phyloP scores from a whole-genome alignment of 2,797 vertebrate genomes.

The Melanotaenia trifasciata region DNA sequence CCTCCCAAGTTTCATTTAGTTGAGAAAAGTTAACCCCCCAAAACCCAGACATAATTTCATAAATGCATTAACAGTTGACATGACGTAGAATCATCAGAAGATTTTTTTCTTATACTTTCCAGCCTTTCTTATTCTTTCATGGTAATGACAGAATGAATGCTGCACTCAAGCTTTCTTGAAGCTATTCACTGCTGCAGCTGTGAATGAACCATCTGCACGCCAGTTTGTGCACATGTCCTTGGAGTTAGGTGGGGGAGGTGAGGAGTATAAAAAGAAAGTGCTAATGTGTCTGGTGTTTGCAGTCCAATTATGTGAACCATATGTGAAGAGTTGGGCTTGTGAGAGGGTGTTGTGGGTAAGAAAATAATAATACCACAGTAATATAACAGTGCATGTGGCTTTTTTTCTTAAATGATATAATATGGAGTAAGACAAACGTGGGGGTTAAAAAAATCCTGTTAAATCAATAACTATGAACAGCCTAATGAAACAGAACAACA shows the following conservation, averaged over 20 bases:
- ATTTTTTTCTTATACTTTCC: constrained; percentile 23
- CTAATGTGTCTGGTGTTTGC: constrained; percentile 48
- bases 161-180: constrained; percentile 73
- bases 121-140: constrained; percentile 32
- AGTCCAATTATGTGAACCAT: constrained; percentile 49
- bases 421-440: not conserved
- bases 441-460: not conserved
- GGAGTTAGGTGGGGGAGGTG: constrained; percentile 27
- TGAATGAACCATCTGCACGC: constrained; percentile 71
- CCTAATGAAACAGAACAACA: not conserved
- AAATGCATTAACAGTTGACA: constrained; percentile 14
- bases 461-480: not conserved
- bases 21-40: constrained; percentile 24
- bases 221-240: constrained; percentile 45
- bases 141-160: constrained; percentile 75
- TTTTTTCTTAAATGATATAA: constrained; percentile 6
- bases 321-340: constrained; percentile 30
- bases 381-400: not conserved
- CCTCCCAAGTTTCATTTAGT: constrained; percentile 9
- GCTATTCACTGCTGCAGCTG: constrained; percentile 66
- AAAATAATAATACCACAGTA: constrained; percentile 8
- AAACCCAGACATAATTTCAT: constrained; percentile 20
- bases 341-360: constrained; percentile 13
- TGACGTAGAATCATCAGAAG: constrained; percentile 12
- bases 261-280: constrained; percentile 44